Conservation (phyloP, 2,797 vertebrate species). For the Hyperoplus immaculatus region DNA sequence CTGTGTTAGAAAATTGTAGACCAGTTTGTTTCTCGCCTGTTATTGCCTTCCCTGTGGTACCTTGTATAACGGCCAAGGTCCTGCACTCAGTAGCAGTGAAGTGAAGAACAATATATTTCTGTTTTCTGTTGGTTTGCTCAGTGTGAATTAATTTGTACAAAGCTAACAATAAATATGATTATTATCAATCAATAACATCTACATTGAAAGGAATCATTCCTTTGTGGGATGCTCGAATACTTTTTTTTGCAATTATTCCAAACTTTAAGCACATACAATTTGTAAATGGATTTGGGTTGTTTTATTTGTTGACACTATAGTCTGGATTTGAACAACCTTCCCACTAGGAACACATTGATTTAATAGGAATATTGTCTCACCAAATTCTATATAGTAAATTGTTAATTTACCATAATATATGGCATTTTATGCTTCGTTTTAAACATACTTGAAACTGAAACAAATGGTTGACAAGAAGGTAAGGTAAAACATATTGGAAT, state of each 20-base stretch:
- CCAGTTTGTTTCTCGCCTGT: conserved; percentile 59
- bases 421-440: background rate
- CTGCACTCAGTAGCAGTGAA: background rate
- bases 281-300: conserved; percentile 1
- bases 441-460: background rate
- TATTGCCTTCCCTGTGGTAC: conserved; percentile 57
- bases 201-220: background rate
- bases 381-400: background rate
- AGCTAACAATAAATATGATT: background rate
- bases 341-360: background rate
- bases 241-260: background rate
- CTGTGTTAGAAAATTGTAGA: conserved; percentile 54
- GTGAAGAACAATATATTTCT: conserved; percentile 13
- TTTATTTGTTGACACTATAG: background rate
- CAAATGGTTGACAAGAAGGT: background rate
- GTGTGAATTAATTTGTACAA: background rate
- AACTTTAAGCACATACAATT: background rate
- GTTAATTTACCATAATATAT: background rate
- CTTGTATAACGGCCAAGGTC: conserved; percentile 44
- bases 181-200: background rate
- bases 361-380: background rate
- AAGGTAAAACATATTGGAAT: background rate
- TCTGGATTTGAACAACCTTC: no score
- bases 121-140: conserved; percentile 10
- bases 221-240: background rate